Evolutionary conservation across 2,888 invertebrate genomes (phyloP), one percentile per base, ranked within the genome.

Genomic region (Nomada lathburiana): DNA sequence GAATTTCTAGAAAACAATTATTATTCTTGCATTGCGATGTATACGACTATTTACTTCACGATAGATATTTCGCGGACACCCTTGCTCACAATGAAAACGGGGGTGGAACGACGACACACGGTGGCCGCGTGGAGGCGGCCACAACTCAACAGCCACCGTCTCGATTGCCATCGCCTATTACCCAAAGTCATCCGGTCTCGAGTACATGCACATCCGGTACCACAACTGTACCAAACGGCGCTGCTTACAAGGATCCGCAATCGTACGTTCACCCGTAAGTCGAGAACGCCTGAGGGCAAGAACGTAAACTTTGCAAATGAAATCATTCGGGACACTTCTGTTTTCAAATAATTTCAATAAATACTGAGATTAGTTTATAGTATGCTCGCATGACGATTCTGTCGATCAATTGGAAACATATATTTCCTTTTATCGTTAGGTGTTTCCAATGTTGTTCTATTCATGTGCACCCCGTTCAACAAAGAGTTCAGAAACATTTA

Each of bases 1-100:
- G 36, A 36, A 7, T 36, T 1, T 16, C 10, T 16, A 47, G 47
- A 47, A 20, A 20, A 23, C n/a, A 10, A 20, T 55, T 55, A 3
- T 55, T 9, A 26, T 42, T 42, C 2, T 16, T 20, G 16, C 42
- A 64, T 13, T 23, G 13, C 44, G 42, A 47, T 55, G 10, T 16
- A 29, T 11, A 16, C 13, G 13, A 20, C 23, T 47, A 23, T n/a
- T 18, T 2, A 2, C 64, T 26, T 64, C 16, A 47, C 26, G 16
- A 47, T 88, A 95, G 95, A 85, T 95, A 95, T 85, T 95, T 95
- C 87, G 94, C 94, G 63, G 95, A 95, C 82, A 94, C 95, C 42
- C 92, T 95, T 72, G 94, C 94, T 10, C 94, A 94, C 89, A 94
- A 94, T 87, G 94, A 94, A 87, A 91, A 88, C 80, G 94, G 93